These are phyloP conservation scores for Brachyrhaphis roseni DNA, from an alignment of 2,797 vertebrate species.

Conservation along the genomic window DNA sequence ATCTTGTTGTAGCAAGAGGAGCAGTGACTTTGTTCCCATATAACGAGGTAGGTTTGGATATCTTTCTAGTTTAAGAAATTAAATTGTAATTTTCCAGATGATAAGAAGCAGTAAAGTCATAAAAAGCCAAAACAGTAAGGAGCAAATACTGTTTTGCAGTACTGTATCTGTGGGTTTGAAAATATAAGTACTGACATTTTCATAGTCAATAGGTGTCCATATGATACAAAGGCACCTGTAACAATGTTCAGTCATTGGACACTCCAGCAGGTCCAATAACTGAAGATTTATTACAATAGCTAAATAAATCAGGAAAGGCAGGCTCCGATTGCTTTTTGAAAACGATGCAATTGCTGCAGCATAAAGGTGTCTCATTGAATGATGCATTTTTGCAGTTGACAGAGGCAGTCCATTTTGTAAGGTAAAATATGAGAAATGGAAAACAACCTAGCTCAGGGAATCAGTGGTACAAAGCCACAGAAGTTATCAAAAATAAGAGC, in stretches of 20 bases:
- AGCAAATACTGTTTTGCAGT: not conserved
- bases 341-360: not conserved
- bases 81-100: not conserved
- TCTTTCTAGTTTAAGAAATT: not conserved
- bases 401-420: conserved; percentile 7
- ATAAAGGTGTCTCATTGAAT: conserved; percentile 14
- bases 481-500: conserved; percentile 15
- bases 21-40: not conserved
- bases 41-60: not conserved
- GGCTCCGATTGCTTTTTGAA: not conserved
- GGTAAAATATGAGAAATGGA: conserved; percentile 23
- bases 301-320: conserved; percentile 12
- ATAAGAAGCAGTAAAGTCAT: not conserved
- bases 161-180: conserved; percentile 1
- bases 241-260: conserved; percentile 1
- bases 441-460: conserved; percentile 15
- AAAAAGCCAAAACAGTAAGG: not conserved
- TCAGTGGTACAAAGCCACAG: conserved; percentile 10
- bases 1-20: not conserved
- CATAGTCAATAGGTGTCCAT: conserved; percentile 22
- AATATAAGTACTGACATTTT: conserved; percentile 11
- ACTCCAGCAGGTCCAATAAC: conserved; percentile 6
- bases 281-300: conserved; percentile 19
- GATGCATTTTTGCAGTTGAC: conserved; percentile 21
- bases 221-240: conserved; percentile 11